Evolutionary conservation across 2,888 invertebrate species (phyloP).

Genomic region (Polydrusus cervinus): DNA sequence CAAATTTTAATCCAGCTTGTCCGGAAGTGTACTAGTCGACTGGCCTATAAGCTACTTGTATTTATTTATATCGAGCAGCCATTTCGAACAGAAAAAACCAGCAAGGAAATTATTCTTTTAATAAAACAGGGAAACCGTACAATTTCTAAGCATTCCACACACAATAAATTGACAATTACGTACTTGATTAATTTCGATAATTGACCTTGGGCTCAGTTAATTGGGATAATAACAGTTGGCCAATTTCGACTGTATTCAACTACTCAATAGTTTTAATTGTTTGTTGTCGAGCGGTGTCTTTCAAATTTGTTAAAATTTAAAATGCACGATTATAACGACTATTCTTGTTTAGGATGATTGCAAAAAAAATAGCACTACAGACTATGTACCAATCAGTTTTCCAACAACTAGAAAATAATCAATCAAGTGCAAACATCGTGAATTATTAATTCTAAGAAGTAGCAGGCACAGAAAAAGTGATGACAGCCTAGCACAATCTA

Average conservation of each 20-base stretch:
- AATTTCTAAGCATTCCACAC: background rate
- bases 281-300: slow-evolving; percentile 30
- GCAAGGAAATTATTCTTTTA: background rate
- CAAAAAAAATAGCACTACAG: background rate
- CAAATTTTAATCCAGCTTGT: too few species aligned
- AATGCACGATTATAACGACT: slow-evolving; percentile 1
- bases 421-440: too few species aligned
- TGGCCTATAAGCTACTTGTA: too few species aligned
- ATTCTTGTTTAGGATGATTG: background rate
- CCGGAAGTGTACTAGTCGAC: too few species aligned
- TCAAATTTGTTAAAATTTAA: slow-evolving; percentile 32
- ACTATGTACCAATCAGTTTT: too few species aligned
- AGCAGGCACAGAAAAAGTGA: too few species aligned
- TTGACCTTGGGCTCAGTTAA: slow-evolving; percentile 31
- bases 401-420: too few species aligned
- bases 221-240: slow-evolving; percentile 32
- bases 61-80: too few species aligned
- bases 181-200: slow-evolving; percentile 32
- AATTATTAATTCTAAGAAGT: too few species aligned
- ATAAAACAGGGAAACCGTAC: background rate
- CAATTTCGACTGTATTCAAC: slow-evolving; percentile 37
- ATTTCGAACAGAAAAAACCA: background rate
- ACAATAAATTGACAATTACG: slow-evolving; percentile 32
- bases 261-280: slow-evolving; percentile 35
- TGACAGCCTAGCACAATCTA: too few species aligned